Base-by-base conservation (phyloP, 1,140 invertebrate genomes). In the Aphelinus certus region DNA sequence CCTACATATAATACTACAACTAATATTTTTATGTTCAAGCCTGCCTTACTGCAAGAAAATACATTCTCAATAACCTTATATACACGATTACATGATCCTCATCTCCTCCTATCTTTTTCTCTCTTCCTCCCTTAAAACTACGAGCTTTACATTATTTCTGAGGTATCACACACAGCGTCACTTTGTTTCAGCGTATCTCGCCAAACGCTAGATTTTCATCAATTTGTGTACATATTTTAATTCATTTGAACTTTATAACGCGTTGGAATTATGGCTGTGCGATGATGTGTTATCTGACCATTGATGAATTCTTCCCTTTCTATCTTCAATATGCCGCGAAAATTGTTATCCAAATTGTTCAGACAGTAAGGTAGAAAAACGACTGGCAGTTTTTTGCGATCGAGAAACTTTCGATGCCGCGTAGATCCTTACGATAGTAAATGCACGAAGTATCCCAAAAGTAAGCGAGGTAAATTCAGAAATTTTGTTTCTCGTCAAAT, bases 71-170 rank as follows among this genome's bases (percentile, higher is more conserved):
- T 68, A 10, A 10, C 46, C 48, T 45, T 45, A 67, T 67, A 55
- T 58, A 45, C n/a, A 67, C 66, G 7, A 57, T 68, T 56, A 45
- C 63, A 65, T 53, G 26, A 57, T 65, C 43, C 61, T 65, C 5
- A 51, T 57, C 51, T 72, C 42, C 26, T 42, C 51, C n/a, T 68
- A 7, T 60, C 65, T 57, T 7, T 56, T 55, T 66, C 48, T 7
- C 7, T 70, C 26, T 65, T n/a, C 45, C 51, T 71, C 51, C 6
- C 48, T 53, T 72, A 64, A 72, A 49, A 63, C 48, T 72, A 72
- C 58, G 53, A 47, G 43, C 5, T 64, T 71, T 62, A 62, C 56
- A 63, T 63, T 62, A 72, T 47, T 72, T 62, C 58, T 62, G 70
- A 72, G 60, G 70, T 62, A 63, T 72, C 45, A 57, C 62, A 64